phyloP scores from a whole-genome alignment of 1,140 invertebrate genomes.

The Temnothorax curvispinosus region DNA sequence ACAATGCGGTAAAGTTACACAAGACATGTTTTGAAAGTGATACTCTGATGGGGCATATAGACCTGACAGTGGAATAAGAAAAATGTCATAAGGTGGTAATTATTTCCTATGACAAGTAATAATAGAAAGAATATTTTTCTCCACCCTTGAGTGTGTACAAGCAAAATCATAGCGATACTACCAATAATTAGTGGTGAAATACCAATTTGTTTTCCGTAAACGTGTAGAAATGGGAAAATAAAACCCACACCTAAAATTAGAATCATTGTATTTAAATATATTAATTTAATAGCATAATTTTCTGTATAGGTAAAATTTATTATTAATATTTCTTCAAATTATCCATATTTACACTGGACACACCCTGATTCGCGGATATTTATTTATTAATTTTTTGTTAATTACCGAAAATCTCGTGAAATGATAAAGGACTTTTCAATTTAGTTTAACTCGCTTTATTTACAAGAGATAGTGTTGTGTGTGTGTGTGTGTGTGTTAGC shows the following conservation, averaged over 20 bases:
- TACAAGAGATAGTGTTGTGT: too few relatives aligned
- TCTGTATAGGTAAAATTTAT: conserved; percentile 43
- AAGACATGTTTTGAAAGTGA: conserved; percentile 74
- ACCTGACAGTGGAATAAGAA: conserved; percentile 87
- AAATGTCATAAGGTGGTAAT: conserved; percentile 88
- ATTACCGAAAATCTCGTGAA: too few relatives aligned
- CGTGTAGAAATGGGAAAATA: conserved; percentile 90
- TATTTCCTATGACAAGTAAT: conserved; percentile 88
- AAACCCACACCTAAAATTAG: conserved; percentile 90
- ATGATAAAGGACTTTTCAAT: too few relatives aligned
- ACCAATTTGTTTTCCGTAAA: conserved; percentile 91
- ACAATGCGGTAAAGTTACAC: conserved; percentile 76
- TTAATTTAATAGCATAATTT: conserved; percentile 18
- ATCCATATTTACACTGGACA: too few relatives aligned
- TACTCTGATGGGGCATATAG: conserved; percentile 69
- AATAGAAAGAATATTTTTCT: conserved; percentile 90
- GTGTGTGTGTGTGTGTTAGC: too few relatives aligned
- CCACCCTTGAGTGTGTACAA: conserved; percentile 88
- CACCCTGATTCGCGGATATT: too few relatives aligned
- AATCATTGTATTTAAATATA: not conserved
- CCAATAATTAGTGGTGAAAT: conserved; percentile 90
- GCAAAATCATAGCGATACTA: conserved; percentile 89
- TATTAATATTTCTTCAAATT: not conserved
- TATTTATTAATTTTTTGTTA: too few relatives aligned
- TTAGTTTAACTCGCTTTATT: too few relatives aligned